Evolutionary conservation across 2,797 vertebrate genomes (phyloP).

Genomic region (Parotocinclus haroldoi): DNA sequence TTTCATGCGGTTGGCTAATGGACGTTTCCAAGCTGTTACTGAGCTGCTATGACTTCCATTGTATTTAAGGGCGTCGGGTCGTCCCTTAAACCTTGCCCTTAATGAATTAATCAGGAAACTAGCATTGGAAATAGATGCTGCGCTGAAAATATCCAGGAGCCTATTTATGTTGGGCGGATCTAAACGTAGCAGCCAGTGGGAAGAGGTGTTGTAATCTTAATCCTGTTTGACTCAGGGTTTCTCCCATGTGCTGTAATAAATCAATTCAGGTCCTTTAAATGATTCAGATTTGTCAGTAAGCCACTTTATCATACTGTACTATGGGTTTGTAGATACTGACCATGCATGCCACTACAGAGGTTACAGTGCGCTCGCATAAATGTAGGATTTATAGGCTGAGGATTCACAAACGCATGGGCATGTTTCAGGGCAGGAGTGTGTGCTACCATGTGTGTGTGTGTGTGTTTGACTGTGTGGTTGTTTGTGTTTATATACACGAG

Average conservation of each 20-base stretch:
- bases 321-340: constrained; percentile 20
- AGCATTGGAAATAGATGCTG: constrained; percentile 62
- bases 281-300: constrained; percentile 66
- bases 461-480: constrained; percentile 22
- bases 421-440: constrained; percentile 24
- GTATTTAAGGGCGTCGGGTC: constrained; percentile 55
- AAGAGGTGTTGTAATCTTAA: constrained; percentile 74
- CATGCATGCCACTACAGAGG: constrained; percentile 20
- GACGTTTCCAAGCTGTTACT: constrained; percentile 42
- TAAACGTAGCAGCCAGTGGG: constrained; percentile 59
- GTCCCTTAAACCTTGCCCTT: constrained; percentile 68
- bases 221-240: constrained; percentile 74
- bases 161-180: constrained; percentile 58
- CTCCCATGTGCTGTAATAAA: constrained; percentile 67
- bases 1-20: constrained; percentile 13
- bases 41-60: constrained; percentile 51
- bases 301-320: constrained; percentile 56
- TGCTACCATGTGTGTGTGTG: constrained; percentile 11
- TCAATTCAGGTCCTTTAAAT: constrained; percentile 73
- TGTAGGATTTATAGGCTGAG: constrained; percentile 22
- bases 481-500: constrained; percentile 34
- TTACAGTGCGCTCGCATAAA: constrained; percentile 4
- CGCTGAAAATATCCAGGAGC: constrained; percentile 62
- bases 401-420: constrained; percentile 14
- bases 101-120: constrained; percentile 71